Percentiles rank a stretch among this genome's conserved stretches.
phyloP scores from a whole-genome alignment of 2,888 invertebrate genomes.

The Allophyes oxyacanthae region DNA sequence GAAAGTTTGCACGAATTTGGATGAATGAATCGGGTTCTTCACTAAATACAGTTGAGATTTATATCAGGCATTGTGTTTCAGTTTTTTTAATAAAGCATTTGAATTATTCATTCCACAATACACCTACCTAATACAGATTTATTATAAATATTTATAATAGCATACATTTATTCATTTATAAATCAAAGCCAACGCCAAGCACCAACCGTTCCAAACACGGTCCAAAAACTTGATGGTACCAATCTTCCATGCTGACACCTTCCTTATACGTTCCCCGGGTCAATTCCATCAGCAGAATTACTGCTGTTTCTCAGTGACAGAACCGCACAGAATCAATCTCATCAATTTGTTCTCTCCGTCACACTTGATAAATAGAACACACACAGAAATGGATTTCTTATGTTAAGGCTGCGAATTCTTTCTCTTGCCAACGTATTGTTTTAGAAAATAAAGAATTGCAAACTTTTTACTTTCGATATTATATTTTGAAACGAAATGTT shows the following conservation, averaged over 20 bases:
- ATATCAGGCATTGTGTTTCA: no score
- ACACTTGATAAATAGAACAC: conserved; percentile 46
- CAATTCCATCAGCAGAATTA: conserved; percentile 34
- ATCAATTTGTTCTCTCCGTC: conserved; percentile 41
- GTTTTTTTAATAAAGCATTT: no score
- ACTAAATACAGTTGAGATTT: no score
- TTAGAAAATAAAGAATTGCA: conserved; percentile 42
- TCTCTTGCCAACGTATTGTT: conserved; percentile 27
- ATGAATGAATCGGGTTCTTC: background rate
- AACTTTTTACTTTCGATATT: conserved; percentile 56
- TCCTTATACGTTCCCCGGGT: conserved; percentile 20
- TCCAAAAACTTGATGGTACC: no score
- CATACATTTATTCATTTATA: no score
- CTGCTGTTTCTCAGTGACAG: conserved; percentile 27
- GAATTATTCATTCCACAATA: no score
- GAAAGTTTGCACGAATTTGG: background rate
- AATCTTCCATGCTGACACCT: background rate
- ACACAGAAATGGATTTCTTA: conserved; percentile 41
- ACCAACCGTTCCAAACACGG: no score
- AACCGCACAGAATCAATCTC: conserved; percentile 39
- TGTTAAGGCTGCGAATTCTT: conserved; percentile 27
- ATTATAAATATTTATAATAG: no score
- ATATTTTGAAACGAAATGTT: conserved; percentile 54
- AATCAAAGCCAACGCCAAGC: no score
- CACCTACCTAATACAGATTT: no score